phyloP scores from a whole-genome alignment of 1,140 invertebrate species.

The Ceratina japonica region DNA sequence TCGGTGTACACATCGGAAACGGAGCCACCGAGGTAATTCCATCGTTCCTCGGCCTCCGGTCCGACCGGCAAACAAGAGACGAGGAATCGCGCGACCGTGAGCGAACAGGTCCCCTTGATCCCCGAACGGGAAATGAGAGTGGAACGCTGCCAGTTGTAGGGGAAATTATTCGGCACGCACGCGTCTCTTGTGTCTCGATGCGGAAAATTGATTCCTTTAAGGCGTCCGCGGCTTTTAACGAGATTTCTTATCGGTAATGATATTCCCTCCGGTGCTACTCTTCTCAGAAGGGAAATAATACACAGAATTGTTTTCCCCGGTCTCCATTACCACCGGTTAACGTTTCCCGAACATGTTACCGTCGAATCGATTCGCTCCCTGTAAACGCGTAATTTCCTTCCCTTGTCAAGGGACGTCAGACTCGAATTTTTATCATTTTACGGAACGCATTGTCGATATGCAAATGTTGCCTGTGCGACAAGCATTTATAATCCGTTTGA shows the following conservation, averaged over 20 bases:
- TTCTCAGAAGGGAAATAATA: background rate
- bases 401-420: too few species aligned
- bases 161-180: constrained; percentile 49
- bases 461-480: too few species aligned
- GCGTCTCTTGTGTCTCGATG: constrained; percentile 24
- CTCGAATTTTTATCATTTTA: too few species aligned
- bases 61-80: constrained; percentile 22
- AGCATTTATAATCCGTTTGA: too few species aligned
- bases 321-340: background rate
- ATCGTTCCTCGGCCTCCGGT: background rate
- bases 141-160: constrained; percentile 31
- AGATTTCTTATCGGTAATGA: constrained; percentile 22
- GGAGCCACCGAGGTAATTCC: constrained; percentile 37
- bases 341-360: too few species aligned
- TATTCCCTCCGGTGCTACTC: background rate
- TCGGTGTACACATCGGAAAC: background rate
- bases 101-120: constrained; percentile 22
- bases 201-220: constrained; percentile 48
- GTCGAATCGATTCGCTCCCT: background rate
- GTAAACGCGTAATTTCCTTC: too few species aligned
- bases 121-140: constrained; percentile 45
- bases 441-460: too few species aligned
- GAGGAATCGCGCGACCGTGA: constrained; percentile 18
- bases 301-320: background rate
- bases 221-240: constrained; percentile 5